Evolutionary conservation across 2,113 vertebrate species (phyloP).

Genomic region (Cyanoderma ruficeps): DNA sequence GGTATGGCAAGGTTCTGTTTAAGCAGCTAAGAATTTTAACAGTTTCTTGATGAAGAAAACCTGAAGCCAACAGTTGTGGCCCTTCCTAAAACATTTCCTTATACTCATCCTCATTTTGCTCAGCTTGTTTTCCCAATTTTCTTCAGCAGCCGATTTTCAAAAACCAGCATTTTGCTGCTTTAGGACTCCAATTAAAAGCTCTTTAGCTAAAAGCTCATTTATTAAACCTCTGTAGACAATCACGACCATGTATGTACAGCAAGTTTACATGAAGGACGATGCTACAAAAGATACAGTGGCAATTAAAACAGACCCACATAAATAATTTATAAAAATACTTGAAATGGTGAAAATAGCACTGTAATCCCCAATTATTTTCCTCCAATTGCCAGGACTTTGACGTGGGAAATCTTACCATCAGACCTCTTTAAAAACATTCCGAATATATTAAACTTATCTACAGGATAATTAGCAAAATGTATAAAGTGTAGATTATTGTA

Average conservation of each 20-base stretch:
- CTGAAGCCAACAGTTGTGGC: background rate
- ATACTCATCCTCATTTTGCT: background rate
- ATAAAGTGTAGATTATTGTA: slow-evolving; percentile 75
- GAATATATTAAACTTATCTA: slow-evolving; percentile 77
- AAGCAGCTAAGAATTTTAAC: background rate
- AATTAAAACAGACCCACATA: slow-evolving; percentile 71
- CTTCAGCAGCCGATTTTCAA: background rate
- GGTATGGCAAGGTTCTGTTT: background rate
- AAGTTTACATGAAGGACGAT: slow-evolving; percentile 63
- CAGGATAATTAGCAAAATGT: slow-evolving; percentile 74
- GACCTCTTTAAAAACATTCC: slow-evolving; percentile 69
- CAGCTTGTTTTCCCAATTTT: background rate
- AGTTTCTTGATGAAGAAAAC: background rate
- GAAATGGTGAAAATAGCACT: slow-evolving; percentile 58
- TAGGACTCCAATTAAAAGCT: background rate
- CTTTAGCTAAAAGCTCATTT: slow-evolving; percentile 72
- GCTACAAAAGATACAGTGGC: slow-evolving; percentile 74
- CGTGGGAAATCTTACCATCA: slow-evolving; percentile 53
- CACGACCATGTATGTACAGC: slow-evolving; percentile 65
- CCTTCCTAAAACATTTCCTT: background rate
- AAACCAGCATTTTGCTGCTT: background rate
- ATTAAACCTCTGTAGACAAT: slow-evolving; percentile 78
- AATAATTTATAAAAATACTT: slow-evolving; percentile 79
- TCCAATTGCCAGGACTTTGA: slow-evolving; percentile 50
- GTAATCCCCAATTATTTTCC: slow-evolving; percentile 69